Conservation (phyloP, 2,113 vertebrate species). For the Equus przewalskii region DNA sequence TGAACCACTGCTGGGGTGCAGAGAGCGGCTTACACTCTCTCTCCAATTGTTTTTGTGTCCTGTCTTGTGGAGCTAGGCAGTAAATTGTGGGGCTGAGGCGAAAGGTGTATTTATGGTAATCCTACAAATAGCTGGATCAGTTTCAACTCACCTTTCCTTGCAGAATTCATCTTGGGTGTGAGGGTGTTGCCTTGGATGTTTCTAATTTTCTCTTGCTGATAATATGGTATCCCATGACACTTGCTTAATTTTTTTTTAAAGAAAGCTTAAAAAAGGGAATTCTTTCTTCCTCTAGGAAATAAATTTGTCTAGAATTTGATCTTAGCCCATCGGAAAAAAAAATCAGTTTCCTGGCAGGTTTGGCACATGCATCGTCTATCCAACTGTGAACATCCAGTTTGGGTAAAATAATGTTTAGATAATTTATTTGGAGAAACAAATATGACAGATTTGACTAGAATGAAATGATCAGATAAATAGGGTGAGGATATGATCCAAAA, state of each 20-base stretch:
- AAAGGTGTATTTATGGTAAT: conserved; percentile 36
- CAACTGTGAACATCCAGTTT: not conserved
- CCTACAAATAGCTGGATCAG: not conserved
- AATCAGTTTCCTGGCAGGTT: conserved; percentile 16
- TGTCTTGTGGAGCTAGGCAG: not conserved
- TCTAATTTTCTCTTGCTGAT: not conserved
- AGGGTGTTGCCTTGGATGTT: conserved; percentile 8
- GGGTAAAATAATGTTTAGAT: not conserved
- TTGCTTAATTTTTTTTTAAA: not conserved
- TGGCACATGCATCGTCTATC: not conserved
- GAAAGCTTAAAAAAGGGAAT: not conserved
- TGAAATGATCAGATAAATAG: not conserved
- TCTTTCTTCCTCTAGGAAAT: not conserved
- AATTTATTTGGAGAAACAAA: not conserved
- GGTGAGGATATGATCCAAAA: not conserved
- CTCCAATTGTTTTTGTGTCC: not conserved
- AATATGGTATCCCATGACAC: not conserved
- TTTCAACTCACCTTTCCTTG: conserved; percentile 16
- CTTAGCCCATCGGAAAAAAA: not conserved
- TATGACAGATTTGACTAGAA: not conserved
- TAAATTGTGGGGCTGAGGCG: not conserved
- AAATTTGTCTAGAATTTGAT: conserved; percentile 8
- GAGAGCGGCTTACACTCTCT: fast-evolving
- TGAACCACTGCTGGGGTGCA: not conserved
- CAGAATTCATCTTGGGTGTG: not conserved